A percentile compares a stretch with the other conserved stretches of the same genome.
These are phyloP conservation scores for Zhengitettix transpicula DNA, from an alignment of 2,888 invertebrate species.

Conservation along the genomic window DNA sequence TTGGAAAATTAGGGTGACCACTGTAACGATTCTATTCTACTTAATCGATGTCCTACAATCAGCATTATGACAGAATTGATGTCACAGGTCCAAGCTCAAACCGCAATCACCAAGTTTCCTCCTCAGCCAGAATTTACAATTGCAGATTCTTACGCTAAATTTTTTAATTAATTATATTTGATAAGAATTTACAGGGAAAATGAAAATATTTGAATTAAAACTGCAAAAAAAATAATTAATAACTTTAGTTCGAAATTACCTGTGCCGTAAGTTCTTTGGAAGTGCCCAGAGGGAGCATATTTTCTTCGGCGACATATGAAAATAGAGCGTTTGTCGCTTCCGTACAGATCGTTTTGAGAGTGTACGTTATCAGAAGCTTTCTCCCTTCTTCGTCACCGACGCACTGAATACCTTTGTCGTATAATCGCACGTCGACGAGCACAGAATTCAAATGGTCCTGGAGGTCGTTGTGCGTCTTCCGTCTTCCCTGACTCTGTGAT, in stretches of 20 bases:
- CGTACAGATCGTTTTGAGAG: slow-evolving; percentile 66
- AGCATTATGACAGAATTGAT: too few relatives aligned
- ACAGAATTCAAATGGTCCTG: slow-evolving; percentile 70
- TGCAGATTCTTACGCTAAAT: too few relatives aligned
- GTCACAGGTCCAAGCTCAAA: too few relatives aligned
- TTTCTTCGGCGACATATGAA: slow-evolving; percentile 60
- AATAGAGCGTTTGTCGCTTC: slow-evolving; percentile 68
- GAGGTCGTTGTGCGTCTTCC: slow-evolving; percentile 63
- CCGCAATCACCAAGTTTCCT: too few relatives aligned
- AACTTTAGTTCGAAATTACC: slow-evolving; percentile 17
- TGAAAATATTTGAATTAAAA: too few relatives aligned
- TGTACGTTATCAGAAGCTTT: slow-evolving; percentile 56
- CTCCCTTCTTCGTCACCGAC: slow-evolving; percentile 34
- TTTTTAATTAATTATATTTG: too few relatives aligned
- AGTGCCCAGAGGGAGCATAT: slow-evolving; percentile 24
- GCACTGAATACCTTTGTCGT: slow-evolving; percentile 55
- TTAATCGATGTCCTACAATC: too few relatives aligned
- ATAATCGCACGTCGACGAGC: slow-evolving; percentile 55
- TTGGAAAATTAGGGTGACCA: too few relatives aligned
- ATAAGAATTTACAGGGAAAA: too few relatives aligned
- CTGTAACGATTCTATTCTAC: too few relatives aligned
- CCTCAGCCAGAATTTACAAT: too few relatives aligned
- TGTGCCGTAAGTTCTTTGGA: slow-evolving; percentile 23
- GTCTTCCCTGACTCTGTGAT: slow-evolving; percentile 46
- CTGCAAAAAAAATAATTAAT: too few relatives aligned